Conservation (phyloP, 1,140 invertebrate species). For the Orchestia grillus region DNA sequence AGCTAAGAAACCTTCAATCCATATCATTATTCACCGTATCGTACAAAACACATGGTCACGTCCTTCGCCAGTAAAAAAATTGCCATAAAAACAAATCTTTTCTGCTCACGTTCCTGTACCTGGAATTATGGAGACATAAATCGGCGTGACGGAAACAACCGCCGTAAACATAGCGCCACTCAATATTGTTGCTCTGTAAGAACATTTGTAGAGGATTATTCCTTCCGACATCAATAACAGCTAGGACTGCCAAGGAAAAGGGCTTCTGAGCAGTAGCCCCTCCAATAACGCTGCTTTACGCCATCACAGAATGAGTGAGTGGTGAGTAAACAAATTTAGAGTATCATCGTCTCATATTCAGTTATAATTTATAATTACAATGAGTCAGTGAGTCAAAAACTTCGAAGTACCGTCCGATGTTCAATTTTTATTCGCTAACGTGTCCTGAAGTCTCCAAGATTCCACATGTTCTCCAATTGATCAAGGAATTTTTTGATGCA, state of each 20-base stretch:
- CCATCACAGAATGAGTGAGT: background rate
- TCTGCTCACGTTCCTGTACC: background rate
- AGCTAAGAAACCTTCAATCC: background rate
- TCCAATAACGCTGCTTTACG: background rate
- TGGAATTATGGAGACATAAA: conserved; percentile 50
- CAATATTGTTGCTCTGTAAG: conserved; percentile 45
- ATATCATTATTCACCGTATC: background rate
- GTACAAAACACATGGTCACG: background rate
- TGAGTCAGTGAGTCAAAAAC: too few relatives aligned
- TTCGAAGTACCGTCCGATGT: too few relatives aligned
- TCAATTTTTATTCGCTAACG: too few relatives aligned
- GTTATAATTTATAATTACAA: too few relatives aligned
- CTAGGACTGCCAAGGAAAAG: background rate
- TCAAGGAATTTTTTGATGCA: too few relatives aligned
- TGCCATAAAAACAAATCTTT: background rate
- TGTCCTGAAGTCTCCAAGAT: too few relatives aligned
- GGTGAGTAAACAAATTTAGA: background rate
- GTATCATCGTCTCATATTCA: background rate
- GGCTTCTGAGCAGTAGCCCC: background rate
- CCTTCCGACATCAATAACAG: conserved; percentile 30
- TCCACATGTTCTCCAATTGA: too few relatives aligned
- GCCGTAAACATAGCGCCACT: conserved; percentile 5
- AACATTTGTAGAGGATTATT: conserved; percentile 44
- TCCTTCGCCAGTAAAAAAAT: background rate
- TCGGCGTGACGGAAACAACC: conserved; percentile 42